A percentile compares a stretch with the other conserved stretches of the same genome.
phyloP scores from a whole-genome alignment of 2,888 invertebrate genomes.

The Pachycephus smyrnensis region DNA sequence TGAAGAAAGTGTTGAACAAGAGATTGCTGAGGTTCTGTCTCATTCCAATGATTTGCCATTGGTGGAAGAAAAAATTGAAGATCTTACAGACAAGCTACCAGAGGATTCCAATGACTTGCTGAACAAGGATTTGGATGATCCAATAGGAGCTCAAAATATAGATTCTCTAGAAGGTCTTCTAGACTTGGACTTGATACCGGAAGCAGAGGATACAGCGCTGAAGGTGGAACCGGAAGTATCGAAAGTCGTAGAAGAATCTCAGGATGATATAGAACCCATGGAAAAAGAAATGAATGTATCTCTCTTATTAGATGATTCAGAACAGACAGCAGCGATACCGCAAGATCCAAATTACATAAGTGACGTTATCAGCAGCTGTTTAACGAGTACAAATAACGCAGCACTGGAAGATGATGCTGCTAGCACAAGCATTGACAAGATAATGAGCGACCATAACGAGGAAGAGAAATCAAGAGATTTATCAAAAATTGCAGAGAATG shows the following conservation, averaged over 20 bases:
- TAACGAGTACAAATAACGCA: conserved; percentile 11
- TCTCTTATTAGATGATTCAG: conserved; percentile 37
- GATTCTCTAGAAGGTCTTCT: conserved; percentile 44
- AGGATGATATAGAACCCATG: conserved; percentile 27
- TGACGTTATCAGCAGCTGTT: conserved; percentile 35
- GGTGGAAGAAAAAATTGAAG: conserved; percentile 27
- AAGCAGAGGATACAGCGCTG: conserved; percentile 31
- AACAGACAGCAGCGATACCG: conserved; percentile 23
- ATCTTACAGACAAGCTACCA: conserved; percentile 34
- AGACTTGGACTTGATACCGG: conserved; percentile 42
- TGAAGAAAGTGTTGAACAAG: conserved; percentile 29
- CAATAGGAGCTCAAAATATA: conserved; percentile 36
- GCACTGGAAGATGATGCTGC: conserved; percentile 13
- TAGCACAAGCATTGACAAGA: conserved; percentile 15
- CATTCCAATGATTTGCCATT: background rate
- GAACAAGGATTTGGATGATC: conserved; percentile 37
- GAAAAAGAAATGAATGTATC: conserved; percentile 38
- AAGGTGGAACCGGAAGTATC: conserved; percentile 27
- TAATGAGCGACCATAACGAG: conserved; percentile 8
- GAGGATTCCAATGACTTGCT: conserved; percentile 34
- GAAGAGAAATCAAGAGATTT: conserved; percentile 10
- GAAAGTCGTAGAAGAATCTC: conserved; percentile 17
- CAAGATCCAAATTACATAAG: conserved; percentile 36
- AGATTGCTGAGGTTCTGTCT: conserved; percentile 22
- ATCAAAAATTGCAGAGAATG: conserved; percentile 19